Conservation (phyloP, 2,113 vertebrate species). For the Callithrix jacchus region DNA sequence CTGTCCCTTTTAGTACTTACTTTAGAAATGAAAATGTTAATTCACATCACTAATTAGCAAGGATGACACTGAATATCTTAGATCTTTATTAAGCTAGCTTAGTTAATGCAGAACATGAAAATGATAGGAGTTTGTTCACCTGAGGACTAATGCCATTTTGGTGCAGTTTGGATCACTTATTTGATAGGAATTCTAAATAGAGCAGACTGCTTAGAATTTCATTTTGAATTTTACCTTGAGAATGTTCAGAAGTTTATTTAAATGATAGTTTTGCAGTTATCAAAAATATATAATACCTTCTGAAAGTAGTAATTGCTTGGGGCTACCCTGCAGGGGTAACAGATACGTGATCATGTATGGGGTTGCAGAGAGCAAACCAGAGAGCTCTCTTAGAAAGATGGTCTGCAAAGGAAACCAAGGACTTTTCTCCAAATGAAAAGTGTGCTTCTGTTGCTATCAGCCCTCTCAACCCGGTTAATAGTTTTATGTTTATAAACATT, state of each 20-base stretch:
- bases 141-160: neutral
- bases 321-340: neutral
- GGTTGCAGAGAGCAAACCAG: neutral
- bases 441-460: neutral
- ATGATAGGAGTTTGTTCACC: slow-evolving; percentile 27
- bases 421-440: neutral
- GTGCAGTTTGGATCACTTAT: slow-evolving; percentile 10
- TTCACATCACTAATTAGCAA: neutral
- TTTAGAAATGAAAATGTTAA: slow-evolving; percentile 17
- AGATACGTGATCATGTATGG: neutral
- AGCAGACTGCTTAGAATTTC: slow-evolving; percentile 27
- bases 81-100: neutral
- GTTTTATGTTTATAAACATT: neutral
- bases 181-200: slow-evolving; percentile 53
- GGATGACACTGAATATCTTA: neutral
- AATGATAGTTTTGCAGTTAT: slow-evolving; percentile 58
- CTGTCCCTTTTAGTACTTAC: neutral
- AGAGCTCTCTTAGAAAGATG: neutral
- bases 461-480: neutral
- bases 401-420: neutral
- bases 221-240: slow-evolving; percentile 14
- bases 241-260: slow-evolving; percentile 54
- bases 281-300: neutral
- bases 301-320: slow-evolving; percentile 48
- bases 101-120: neutral